Conservation (phyloP, 2,888 invertebrate species). For the Neoaliturus tenellus region DNA sequence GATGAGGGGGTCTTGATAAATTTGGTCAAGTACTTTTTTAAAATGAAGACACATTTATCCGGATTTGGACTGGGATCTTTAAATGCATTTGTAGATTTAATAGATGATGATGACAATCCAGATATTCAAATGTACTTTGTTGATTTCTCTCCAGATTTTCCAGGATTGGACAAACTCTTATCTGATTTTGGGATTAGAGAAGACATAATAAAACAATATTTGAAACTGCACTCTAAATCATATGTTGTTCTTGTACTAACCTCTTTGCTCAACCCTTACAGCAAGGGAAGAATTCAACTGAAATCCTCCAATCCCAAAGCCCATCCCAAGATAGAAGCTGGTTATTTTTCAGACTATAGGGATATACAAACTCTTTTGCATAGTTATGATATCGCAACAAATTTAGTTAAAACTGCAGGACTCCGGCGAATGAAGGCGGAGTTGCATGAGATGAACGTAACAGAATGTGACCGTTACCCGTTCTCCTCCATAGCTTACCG, state of each 20-base stretch:
- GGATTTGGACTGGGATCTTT: constrained; percentile 64
- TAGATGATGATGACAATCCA: constrained; percentile 58
- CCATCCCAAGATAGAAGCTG: constrained; percentile 64
- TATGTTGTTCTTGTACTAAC: constrained; percentile 71
- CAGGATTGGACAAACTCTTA: constrained; percentile 69
- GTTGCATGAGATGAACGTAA: constrained; percentile 75
- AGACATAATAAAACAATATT: constrained; percentile 70
- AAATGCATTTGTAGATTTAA: constrained; percentile 71
- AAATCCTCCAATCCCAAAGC: constrained; percentile 62
- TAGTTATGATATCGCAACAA: constrained; percentile 64
- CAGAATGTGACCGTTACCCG: constrained; percentile 73
- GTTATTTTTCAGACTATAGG: constrained; percentile 61
- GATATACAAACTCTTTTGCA: constrained; percentile 63
- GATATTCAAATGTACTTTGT: constrained; percentile 69
- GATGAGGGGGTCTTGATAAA: not conserved
- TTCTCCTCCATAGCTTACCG: constrained; percentile 72
- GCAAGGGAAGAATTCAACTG: constrained; percentile 63
- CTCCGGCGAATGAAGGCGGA: constrained; percentile 65
- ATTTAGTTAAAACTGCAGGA: constrained; percentile 65
- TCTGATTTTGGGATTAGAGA: constrained; percentile 72
- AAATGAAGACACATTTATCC: not conserved
- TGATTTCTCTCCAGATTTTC: constrained; percentile 63
- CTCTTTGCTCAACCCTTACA: constrained; percentile 65
- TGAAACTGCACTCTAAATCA: constrained; percentile 78
- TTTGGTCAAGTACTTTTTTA: not conserved